Conservation (phyloP, 2,797 vertebrate genomes). For the Ambastaia sidthimunki region DNA sequence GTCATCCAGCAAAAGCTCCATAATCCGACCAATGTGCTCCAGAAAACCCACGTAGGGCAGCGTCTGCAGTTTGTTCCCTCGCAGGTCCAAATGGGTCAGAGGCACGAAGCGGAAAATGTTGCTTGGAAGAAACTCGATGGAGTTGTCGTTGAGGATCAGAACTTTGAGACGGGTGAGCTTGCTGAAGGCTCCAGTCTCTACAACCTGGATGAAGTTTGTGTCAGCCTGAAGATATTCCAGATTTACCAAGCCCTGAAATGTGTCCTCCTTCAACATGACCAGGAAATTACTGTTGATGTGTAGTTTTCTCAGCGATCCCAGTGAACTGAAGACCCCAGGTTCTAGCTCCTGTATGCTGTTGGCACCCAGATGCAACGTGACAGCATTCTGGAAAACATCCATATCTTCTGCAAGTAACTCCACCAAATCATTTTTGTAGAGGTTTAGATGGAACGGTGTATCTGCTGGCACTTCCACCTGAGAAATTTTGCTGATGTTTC, state of each 20-base stretch:
- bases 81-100: slow-evolving; percentile 94
- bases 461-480: slow-evolving; percentile 89
- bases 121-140: slow-evolving; percentile 90
- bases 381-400: slow-evolving; percentile 84
- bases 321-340: slow-evolving; percentile 89
- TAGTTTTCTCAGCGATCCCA: slow-evolving; percentile 90
- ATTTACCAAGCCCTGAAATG: slow-evolving; percentile 93
- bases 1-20: slow-evolving; percentile 94
- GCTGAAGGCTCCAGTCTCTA: slow-evolving; percentile 97
- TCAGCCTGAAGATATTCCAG: slow-evolving; percentile 98
- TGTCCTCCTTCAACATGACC: slow-evolving; percentile 94
- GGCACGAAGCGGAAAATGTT: slow-evolving; percentile 98
- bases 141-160: slow-evolving; percentile 97
- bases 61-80: slow-evolving; percentile 94
- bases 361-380: slow-evolving; percentile 93
- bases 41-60: slow-evolving; percentile 94
- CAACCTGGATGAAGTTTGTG: slow-evolving; percentile 95
- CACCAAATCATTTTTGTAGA: slow-evolving; percentile 93
- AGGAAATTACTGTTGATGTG: slow-evolving; percentile 99
- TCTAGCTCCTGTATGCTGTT: slow-evolving; percentile 97
- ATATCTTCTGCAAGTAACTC: slow-evolving; percentile 86
- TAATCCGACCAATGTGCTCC: slow-evolving; percentile 95
- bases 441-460: slow-evolving; percentile 90
- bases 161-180: slow-evolving; percentile 97
- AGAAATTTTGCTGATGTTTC: slow-evolving; percentile 88